Conservation (phyloP, 2,113 vertebrate species). For the Stictonetta naevosa region DNA sequence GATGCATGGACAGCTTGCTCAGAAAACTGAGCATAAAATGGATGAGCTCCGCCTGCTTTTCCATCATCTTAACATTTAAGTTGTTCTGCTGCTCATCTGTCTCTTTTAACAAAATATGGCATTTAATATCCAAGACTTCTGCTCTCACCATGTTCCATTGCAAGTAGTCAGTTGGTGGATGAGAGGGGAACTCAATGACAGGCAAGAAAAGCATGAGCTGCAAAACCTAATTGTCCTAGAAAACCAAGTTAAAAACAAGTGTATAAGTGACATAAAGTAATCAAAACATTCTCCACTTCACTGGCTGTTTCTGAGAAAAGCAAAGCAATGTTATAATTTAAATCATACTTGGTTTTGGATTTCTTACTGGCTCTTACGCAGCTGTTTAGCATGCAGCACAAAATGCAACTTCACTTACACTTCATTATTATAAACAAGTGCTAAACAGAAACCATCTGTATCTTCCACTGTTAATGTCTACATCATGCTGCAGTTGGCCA, state of each 20-base stretch:
- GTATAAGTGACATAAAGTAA: slow-evolving; percentile 7
- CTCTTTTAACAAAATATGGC: slow-evolving; percentile 14
- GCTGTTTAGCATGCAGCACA: slow-evolving; percentile 48
- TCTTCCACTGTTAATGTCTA: slow-evolving; percentile 19
- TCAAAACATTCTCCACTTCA: slow-evolving; percentile 46
- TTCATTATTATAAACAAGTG: slow-evolving; percentile 36
- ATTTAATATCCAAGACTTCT: slow-evolving; percentile 14
- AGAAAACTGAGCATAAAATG: neutral
- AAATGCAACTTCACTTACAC: slow-evolving; percentile 36
- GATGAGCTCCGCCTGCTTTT: neutral
- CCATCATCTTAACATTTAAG: neutral
- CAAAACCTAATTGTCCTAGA: slow-evolving; percentile 18
- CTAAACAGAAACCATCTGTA: slow-evolving; percentile 57
- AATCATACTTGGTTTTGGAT: neutral
- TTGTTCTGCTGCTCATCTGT: slow-evolving; percentile 23
- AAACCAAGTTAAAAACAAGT: neutral
- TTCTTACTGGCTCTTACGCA: slow-evolving; percentile 10
- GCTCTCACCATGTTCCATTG: neutral
- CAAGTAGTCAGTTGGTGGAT: neutral
- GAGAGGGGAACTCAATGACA: neutral
- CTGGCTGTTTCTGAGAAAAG: slow-evolving; percentile 8
- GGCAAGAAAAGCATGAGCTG: slow-evolving; percentile 24
- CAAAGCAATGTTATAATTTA: neutral
- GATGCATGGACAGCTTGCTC: neutral
- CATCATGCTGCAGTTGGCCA: slow-evolving; percentile 28